These are phyloP conservation scores for Cochlearius cochlearius DNA, from an alignment of 2,113 vertebrate species.

Conservation along the genomic window DNA sequence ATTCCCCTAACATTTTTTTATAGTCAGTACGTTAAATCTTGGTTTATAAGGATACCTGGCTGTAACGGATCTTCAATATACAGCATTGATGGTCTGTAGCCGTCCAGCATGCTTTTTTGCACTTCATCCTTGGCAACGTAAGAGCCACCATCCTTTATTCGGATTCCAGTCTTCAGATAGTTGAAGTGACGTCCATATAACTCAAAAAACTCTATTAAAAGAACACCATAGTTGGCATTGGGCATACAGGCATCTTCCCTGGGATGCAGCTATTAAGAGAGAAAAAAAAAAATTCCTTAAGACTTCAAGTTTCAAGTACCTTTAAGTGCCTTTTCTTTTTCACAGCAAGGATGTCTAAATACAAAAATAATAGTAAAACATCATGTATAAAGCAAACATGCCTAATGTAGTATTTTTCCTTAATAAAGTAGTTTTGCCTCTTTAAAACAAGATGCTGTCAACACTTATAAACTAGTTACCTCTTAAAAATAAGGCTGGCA, in stretches of 20 bases:
- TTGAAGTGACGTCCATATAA: slow-evolving; percentile 97
- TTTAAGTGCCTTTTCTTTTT: neutral
- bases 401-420: neutral
- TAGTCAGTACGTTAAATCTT: neutral
- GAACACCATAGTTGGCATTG: slow-evolving; percentile 94
- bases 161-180: slow-evolving; percentile 98
- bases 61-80: slow-evolving; percentile 97
- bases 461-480: neutral
- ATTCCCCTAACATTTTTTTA: neutral
- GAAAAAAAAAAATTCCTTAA: neutral
- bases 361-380: neutral
- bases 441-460: neutral
- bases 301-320: neutral
- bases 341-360: neutral
- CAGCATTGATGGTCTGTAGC: slow-evolving; percentile 96
- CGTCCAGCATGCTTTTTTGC: slow-evolving; percentile 94
- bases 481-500: neutral
- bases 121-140: slow-evolving; percentile 98
- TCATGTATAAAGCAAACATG: neutral
- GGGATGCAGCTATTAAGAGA: slow-evolving; percentile 85
- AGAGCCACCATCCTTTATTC: slow-evolving; percentile 96
- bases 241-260: slow-evolving; percentile 91
- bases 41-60: slow-evolving; percentile 80
- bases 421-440: neutral
- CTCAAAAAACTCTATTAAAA: slow-evolving; percentile 99